Evolutionary conservation across 2,113 vertebrate genomes (phyloP).

Genomic region (Megaleporinus macrocephalus): DNA sequence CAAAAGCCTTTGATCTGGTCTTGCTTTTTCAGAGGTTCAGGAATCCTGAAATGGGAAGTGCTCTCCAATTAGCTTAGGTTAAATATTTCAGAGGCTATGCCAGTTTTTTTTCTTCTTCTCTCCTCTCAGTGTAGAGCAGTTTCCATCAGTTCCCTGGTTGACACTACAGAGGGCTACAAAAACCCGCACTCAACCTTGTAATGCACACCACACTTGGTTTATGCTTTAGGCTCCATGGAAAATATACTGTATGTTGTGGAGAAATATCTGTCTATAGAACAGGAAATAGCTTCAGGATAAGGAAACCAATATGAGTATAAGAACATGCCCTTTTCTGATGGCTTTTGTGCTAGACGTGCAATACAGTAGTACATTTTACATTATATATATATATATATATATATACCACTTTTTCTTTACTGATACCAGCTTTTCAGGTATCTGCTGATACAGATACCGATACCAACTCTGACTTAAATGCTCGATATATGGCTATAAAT

Average conservation of each 20-base stretch:
- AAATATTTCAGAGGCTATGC: conserved; percentile 66
- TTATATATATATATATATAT: background rate
- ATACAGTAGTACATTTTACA: background rate
- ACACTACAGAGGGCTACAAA: conserved; percentile 49
- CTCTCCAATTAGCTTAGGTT: conserved; percentile 70
- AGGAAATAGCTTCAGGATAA: conserved; percentile 19
- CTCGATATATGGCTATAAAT: no score
- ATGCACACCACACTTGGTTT: conserved; percentile 31
- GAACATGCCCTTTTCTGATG: background rate
- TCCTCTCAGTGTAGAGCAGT: conserved; percentile 23
- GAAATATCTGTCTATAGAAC: conserved; percentile 27
- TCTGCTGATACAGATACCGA: no score
- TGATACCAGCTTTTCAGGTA: no score
- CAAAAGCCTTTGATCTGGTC: conserved; percentile 66
- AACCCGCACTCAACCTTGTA: conserved; percentile 25
- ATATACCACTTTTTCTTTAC: no score
- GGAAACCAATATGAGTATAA: background rate
- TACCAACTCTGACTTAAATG: no score
- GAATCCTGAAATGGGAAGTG: conserved; percentile 65
- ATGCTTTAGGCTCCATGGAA: conserved; percentile 25
- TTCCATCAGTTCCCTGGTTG: conserved; percentile 46
- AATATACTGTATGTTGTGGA: conserved; percentile 12
- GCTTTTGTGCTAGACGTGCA: background rate
- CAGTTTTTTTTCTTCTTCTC: conserved; percentile 21
- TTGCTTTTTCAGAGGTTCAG: conserved; percentile 60